Percentiles rank a stretch among this genome's conserved stretches.
These are phyloP conservation scores for Drosophila neoperkinsi DNA, from an alignment of 2,888 invertebrate genomes.

Conservation along the genomic window DNA sequence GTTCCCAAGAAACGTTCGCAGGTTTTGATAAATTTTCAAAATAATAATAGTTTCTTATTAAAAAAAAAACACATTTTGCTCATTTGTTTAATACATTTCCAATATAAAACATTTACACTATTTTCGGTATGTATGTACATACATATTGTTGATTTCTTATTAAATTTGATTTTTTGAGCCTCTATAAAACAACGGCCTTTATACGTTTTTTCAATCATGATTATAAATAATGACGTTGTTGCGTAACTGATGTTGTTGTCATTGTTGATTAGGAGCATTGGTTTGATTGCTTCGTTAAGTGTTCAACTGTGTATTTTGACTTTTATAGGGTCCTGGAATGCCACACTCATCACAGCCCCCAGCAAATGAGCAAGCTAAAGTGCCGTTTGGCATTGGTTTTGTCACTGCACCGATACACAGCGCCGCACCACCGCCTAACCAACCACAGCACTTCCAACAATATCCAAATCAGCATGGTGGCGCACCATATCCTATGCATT, in stretches of 20 bases:
- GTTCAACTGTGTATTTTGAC: conserved; percentile 39
- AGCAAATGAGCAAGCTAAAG: conserved; percentile 64
- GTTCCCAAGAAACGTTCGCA: too few species aligned
- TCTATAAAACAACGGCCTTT: not conserved
- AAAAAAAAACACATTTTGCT: not conserved
- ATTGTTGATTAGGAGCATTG: conserved; percentile 1
- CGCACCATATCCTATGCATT: conserved; percentile 61
- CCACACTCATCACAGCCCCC: conserved; percentile 75
- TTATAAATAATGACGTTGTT: not conserved
- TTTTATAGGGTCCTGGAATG: conserved; percentile 85
- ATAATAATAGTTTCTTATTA: not conserved
- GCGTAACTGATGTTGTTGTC: not conserved
- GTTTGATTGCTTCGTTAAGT: not conserved
- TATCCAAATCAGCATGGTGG: conserved; percentile 48
- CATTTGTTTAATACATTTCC: not conserved
- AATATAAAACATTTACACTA: not conserved
- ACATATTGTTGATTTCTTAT: not conserved
- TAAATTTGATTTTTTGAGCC: not conserved
- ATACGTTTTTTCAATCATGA: not conserved
- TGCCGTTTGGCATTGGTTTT: conserved; percentile 84
- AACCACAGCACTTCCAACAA: conserved; percentile 53
- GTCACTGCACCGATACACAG: conserved; percentile 72
- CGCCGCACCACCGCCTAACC: conserved; percentile 56
- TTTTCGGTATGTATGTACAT: not conserved
- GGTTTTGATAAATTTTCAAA: not conserved